Conservation (phyloP, 1,140 invertebrate genomes). For the Ganaspis sp. region DNA sequence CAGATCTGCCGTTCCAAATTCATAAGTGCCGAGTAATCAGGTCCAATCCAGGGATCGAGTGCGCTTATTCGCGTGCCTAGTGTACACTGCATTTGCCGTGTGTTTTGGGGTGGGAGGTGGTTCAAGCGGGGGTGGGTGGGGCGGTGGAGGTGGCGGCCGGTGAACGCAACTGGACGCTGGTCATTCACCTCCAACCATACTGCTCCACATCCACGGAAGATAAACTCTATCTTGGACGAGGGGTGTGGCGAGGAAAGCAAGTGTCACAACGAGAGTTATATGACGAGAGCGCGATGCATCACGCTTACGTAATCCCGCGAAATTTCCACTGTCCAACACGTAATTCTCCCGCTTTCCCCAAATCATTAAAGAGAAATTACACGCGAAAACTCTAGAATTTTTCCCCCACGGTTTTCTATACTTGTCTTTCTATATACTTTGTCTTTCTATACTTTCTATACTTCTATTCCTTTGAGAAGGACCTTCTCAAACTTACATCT, state of each 20-base stretch:
- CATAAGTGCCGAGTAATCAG: slow-evolving; percentile 61
- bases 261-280: slow-evolving; percentile 41
- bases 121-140: slow-evolving; percentile 25
- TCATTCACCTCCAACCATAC: slow-evolving; percentile 75
- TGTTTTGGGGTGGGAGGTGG: slow-evolving; percentile 37
- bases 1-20: slow-evolving; percentile 65
- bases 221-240: slow-evolving; percentile 53
- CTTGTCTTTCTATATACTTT: too few species aligned
- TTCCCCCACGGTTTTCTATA: too few species aligned
- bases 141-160: slow-evolving; percentile 52
- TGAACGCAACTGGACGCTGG: slow-evolving; percentile 76
- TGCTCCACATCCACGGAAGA: slow-evolving; percentile 74
- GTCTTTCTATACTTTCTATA: too few species aligned
- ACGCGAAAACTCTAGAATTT: too few species aligned
- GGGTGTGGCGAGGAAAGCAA: slow-evolving; percentile 44
- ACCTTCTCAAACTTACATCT: too few species aligned
- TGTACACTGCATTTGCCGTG: slow-evolving; percentile 49
- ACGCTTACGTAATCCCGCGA: slow-evolving; percentile 53
- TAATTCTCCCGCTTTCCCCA: not conserved
- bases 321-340: slow-evolving; percentile 46
- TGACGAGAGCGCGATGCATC: slow-evolving; percentile 47
- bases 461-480: too few species aligned
- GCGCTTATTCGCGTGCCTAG: slow-evolving; percentile 54
- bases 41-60: slow-evolving; percentile 55
- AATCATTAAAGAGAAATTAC: not conserved